These are phyloP conservation scores for Knipowitschia caucasica DNA, from an alignment of 2,797 vertebrate species.

Conservation along the genomic window DNA sequence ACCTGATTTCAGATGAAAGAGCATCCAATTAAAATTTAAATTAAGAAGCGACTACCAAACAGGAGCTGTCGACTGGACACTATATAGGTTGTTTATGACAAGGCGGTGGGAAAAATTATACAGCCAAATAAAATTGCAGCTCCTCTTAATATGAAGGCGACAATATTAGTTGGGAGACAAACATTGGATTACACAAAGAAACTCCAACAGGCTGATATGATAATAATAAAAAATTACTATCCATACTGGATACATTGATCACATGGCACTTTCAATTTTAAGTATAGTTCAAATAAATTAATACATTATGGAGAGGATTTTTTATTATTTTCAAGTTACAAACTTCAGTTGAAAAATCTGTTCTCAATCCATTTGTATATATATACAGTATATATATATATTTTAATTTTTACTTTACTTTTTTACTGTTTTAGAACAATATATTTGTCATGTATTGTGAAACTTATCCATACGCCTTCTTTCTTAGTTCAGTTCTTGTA, in stretches of 20 bases:
- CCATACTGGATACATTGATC: no score
- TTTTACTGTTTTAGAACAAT: no score
- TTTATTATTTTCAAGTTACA: no score
- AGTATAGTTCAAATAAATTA: not conserved
- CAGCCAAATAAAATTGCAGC: not conserved
- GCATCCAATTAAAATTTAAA: slow-evolving; percentile 25
- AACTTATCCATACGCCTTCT: no score
- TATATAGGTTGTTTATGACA: not conserved
- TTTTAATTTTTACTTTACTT: no score
- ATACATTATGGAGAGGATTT: not conserved
- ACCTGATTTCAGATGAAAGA: slow-evolving; percentile 25
- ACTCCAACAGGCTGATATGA: not conserved
- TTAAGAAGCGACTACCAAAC: slow-evolving; percentile 6
- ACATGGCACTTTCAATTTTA: not conserved
- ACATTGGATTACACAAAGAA: not conserved
- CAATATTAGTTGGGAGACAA: not conserved
- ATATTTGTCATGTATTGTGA: no score
- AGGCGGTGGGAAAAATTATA: not conserved
- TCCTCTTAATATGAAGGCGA: not conserved
- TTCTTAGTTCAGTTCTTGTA: no score
- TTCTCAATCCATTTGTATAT: no score
- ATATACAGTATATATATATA: no score
- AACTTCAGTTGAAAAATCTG: no score
- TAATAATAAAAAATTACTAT: not conserved
- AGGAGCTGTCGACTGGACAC: slow-evolving; percentile 9